phyloP scores from a whole-genome alignment of 2,113 vertebrate genomes.

The Lepidiolamprologus cunningtoni region DNA sequence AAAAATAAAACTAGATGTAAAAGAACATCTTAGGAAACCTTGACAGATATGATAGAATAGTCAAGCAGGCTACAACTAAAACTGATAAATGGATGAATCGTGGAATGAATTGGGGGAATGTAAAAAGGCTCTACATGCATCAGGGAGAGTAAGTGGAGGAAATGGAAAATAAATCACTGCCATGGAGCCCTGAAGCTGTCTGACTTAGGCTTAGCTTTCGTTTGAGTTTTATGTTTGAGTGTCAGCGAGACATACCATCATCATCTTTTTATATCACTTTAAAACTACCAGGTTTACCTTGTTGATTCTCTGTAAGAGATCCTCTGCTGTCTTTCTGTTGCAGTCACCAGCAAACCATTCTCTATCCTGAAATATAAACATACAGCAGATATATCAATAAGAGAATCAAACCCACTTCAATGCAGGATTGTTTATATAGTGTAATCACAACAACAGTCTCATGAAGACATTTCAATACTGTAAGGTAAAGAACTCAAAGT shows the following conservation, averaged over 20 bases:
- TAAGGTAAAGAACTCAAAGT: not conserved
- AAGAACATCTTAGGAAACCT: not conserved
- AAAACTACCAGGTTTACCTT: constrained; percentile 52
- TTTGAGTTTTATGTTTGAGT: not conserved
- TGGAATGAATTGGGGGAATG: not conserved
- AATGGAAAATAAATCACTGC: not conserved
- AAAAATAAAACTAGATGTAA: not conserved
- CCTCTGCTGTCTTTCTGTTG: constrained; percentile 73
- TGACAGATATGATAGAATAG: not conserved
- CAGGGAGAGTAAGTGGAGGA: not conserved
- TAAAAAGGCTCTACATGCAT: not conserved
- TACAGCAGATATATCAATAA: not conserved
- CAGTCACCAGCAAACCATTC: constrained; percentile 77
- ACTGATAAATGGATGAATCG: not conserved
- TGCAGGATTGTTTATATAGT: not conserved
- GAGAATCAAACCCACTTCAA: not conserved
- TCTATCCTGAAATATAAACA: constrained; percentile 40
- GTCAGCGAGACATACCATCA: not conserved
- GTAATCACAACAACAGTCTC: not conserved
- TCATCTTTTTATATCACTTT: not conserved
- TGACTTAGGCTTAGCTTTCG: not conserved
- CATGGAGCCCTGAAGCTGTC: not conserved
- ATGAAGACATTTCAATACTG: not conserved
- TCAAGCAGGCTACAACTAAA: not conserved
- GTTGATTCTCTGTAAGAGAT: constrained; percentile 60